These are phyloP conservation scores for Gymnarchus niloticus DNA, from an alignment of 2,113 vertebrate genomes.

Conservation along the genomic window DNA sequence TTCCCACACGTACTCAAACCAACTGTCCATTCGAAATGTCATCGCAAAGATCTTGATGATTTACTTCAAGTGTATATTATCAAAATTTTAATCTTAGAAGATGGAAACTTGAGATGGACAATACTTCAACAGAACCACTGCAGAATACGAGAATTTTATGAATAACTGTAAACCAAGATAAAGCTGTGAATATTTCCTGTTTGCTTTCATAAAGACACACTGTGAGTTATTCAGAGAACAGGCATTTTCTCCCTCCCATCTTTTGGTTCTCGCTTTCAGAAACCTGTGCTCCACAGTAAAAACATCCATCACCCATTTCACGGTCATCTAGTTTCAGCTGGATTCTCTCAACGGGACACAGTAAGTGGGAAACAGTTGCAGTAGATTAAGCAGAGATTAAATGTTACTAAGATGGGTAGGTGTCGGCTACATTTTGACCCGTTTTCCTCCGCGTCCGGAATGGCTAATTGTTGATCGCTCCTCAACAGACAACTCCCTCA, in stretches of 20 bases:
- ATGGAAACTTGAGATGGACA: background rate
- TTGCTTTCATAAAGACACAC: background rate
- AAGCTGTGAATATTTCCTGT: background rate
- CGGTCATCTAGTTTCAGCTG: background rate
- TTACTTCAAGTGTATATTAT: background rate
- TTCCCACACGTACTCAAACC: constrained; percentile 16
- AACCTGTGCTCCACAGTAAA: background rate
- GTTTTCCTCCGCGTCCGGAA: background rate
- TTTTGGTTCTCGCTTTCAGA: background rate
- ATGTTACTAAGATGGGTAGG: background rate
- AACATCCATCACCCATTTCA: background rate
- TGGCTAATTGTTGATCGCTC: background rate
- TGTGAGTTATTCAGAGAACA: background rate
- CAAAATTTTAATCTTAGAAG: background rate
- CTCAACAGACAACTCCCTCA: background rate
- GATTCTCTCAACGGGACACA: background rate
- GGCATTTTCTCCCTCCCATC: background rate
- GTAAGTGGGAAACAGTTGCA: background rate
- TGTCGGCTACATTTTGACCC: background rate
- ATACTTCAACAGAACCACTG: background rate
- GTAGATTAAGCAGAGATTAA: background rate
- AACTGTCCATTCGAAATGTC: background rate
- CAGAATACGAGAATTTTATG: background rate
- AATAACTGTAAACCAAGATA: background rate
- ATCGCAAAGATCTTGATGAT: background rate